Evolutionary conservation across 2,113 vertebrate genomes (phyloP).

Genomic region (Pheucticus melanocephalus): DNA sequence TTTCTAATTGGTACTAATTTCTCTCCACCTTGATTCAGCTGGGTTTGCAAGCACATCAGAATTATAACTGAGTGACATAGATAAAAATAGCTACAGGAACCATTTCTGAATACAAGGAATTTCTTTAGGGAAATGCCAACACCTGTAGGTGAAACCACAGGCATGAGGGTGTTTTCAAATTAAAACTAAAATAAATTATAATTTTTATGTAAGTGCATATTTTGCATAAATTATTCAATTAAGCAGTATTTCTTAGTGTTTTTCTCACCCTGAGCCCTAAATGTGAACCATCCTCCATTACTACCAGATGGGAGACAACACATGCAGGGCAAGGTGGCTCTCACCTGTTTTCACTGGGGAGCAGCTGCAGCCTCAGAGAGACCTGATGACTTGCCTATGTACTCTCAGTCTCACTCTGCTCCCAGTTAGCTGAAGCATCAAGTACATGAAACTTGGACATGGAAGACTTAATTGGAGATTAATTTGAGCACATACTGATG

Average conservation of each 20-base stretch:
- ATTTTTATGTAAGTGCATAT: neutral
- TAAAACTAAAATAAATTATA: neutral
- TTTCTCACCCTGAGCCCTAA: neutral
- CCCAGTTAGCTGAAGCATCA: neutral
- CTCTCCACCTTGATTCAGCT: neutral
- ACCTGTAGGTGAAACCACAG: neutral
- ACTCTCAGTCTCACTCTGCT: neutral
- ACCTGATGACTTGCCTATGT: neutral
- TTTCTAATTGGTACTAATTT: neutral
- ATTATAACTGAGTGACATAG: neutral
- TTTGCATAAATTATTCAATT: neutral
- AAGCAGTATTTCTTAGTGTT: neutral
- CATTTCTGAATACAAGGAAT: neutral
- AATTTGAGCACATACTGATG: neutral
- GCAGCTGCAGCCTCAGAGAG: neutral
- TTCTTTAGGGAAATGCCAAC: neutral
- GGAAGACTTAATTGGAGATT: neutral
- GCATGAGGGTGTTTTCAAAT: neutral
- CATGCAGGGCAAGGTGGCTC: neutral
- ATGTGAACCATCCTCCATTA: neutral
- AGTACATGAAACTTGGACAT: neutral
- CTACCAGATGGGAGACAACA: neutral
- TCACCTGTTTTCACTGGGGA: neutral
- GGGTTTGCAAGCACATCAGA: neutral
- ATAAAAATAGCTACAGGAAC: neutral